A percentile compares a stretch with the other conserved stretches of the same genome.
phyloP scores from a whole-genome alignment of 1,140 invertebrate species.

The Steinernema feltiae region DNA sequence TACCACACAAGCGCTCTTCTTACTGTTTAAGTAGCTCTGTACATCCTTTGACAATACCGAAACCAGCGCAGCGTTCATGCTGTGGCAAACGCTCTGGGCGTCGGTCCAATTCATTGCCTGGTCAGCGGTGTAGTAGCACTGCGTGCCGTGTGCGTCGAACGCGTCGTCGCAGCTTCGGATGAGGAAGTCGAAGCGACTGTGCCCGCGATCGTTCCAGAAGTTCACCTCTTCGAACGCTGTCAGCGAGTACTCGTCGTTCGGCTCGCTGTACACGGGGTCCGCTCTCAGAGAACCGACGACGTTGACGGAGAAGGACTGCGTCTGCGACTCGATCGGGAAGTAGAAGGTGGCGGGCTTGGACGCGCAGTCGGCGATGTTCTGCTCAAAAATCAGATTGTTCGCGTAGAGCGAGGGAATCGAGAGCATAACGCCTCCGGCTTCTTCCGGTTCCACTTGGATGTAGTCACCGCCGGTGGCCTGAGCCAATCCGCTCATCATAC shows the following conservation, averaged over 20 bases:
- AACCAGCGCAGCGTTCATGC: slow-evolving; percentile 4
- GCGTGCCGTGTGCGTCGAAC: slow-evolving; percentile 18
- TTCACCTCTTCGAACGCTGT: not conserved
- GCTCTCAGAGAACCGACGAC: slow-evolving; percentile 14
- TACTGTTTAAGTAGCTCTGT: slow-evolving; percentile 19
- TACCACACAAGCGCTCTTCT: not conserved
- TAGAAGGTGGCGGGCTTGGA: slow-evolving; percentile 29
- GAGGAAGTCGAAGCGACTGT: slow-evolving; percentile 26
- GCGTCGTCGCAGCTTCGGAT: slow-evolving; percentile 28
- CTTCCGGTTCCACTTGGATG: slow-evolving; percentile 18
- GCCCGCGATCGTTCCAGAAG: not conserved
- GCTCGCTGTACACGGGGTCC: slow-evolving; percentile 17
- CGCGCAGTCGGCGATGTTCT: slow-evolving; percentile 21
- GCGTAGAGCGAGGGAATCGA: slow-evolving; percentile 21
- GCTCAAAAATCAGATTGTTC: slow-evolving; percentile 23
- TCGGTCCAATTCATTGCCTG: slow-evolving; percentile 16
- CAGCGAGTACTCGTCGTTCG: slow-evolving; percentile 15
- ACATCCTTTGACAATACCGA: slow-evolving; percentile 20
- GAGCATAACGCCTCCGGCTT: slow-evolving; percentile 25
- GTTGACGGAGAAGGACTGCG: slow-evolving; percentile 27
- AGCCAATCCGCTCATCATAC: slow-evolving; percentile 17
- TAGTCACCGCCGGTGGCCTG: slow-evolving; percentile 27
- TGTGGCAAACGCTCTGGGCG: slow-evolving; percentile 17
- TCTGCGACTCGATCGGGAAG: slow-evolving; percentile 24
- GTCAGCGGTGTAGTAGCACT: slow-evolving; percentile 22